Evolutionary conservation across 2,888 invertebrate genomes (phyloP), one percentile per base, ranked within the genome.

Genomic region (Pyrrhia umbra): DNA sequence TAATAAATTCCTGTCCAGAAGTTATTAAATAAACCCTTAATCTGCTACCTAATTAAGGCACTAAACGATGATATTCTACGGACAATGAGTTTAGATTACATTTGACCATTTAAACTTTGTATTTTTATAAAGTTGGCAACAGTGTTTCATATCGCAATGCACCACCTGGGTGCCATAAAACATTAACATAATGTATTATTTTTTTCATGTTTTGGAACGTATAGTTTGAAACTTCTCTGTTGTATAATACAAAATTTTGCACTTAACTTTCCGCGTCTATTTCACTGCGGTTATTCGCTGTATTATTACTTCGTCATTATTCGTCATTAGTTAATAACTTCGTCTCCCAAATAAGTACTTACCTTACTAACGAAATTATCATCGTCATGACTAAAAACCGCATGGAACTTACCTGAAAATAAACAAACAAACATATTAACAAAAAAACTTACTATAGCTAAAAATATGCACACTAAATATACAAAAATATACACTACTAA

Each of bases 371-470:
- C 30, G 10, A 13, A 2, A 23, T 2, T 18, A 1, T 30, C n/a
- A 6, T 10, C 30, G 0, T 27, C n/a, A 13, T 46, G 25, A 18
- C 21, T 10, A 3, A 2, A 8, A 13, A 18, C 49, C 6, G 8
- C n/a, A 4, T 23, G n/a, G 16, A 56, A 72, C 75, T 76, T 75
- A 75, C 75, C 75, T 75, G 75, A 52, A 75, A 75, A 52, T 1
- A 72, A 55, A 0, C 43, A 55, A 46, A 27, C 2, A 49, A 55
- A 23, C 16, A 54, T 3, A 6, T 57, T 50, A 67, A 20, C 47
- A 56, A 27, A 50, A 6, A 37, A 30, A 18, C 30, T 43, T 60
- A 30, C 52, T 49, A 2, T 25, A 18, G 9, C 2, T 10, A 27
- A 10, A 25, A 27, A 27, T n/a, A n/a, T n/a, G n/a, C n/a, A n/a